Evolutionary conservation across 2,888 invertebrate genomes (phyloP).

Genomic region (Crossocerus cetratus): DNA sequence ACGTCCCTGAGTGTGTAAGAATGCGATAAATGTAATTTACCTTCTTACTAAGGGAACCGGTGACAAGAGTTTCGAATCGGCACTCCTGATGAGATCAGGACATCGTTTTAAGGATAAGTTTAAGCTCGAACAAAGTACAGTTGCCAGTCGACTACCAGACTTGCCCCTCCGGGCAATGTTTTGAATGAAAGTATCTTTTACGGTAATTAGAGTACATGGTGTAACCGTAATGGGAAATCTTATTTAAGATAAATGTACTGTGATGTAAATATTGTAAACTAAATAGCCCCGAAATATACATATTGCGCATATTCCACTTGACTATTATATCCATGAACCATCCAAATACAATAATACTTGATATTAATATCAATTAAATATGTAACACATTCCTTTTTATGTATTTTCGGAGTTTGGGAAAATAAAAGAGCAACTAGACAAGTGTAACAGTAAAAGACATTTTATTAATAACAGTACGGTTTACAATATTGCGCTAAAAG

Average conservation of each 20-base stretch:
- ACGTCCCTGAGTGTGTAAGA: neutral
- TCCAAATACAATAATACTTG: too few species aligned
- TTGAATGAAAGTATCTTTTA: constrained; percentile 61
- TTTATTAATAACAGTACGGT: constrained; percentile 66
- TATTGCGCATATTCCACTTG: constrained; percentile 49
- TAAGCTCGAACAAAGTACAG: constrained; percentile 20
- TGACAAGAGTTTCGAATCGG: neutral
- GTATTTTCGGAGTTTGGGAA: neutral
- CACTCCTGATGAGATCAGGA: constrained; percentile 37
- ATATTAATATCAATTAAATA: neutral
- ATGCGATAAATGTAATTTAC: constrained; percentile 37
- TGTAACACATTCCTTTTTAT: too few species aligned
- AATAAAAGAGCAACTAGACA: constrained; percentile 5
- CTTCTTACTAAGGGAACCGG: constrained; percentile 9
- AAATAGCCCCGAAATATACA: constrained; percentile 54
- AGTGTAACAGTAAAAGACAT: constrained; percentile 61
- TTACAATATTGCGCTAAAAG: constrained; percentile 54
- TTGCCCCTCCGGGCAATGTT: constrained; percentile 45
- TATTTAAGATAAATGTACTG: constrained; percentile 61
- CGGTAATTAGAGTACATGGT: constrained; percentile 49
- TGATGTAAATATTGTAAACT: constrained; percentile 72
- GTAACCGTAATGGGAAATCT: constrained; percentile 44
- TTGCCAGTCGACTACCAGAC: constrained; percentile 1
- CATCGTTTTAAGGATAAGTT: constrained; percentile 22
- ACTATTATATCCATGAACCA: neutral